phyloP scores from a whole-genome alignment of 2,888 invertebrate genomes.

The Rutpela maculata region DNA sequence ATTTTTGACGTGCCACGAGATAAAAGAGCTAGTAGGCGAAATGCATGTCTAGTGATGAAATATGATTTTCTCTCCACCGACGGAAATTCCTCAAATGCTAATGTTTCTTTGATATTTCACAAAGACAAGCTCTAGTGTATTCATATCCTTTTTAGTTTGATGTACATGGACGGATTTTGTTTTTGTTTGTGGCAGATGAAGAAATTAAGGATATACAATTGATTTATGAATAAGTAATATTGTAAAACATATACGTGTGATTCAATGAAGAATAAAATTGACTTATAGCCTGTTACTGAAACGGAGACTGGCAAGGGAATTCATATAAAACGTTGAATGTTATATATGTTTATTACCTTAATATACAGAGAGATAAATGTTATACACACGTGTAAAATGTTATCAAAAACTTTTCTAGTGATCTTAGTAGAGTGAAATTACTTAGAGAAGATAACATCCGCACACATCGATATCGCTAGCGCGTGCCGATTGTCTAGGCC shows the following conservation, averaged over 20 bases:
- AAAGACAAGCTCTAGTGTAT: not conserved
- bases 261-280: not conserved
- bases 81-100: not conserved
- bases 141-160: slow-evolving; percentile 2
- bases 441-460: too few relatives aligned
- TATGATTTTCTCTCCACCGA: slow-evolving; percentile 20
- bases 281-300: not conserved
- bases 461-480: too few relatives aligned
- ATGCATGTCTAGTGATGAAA: slow-evolving; percentile 5
- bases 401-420: too few relatives aligned
- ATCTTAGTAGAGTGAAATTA: too few relatives aligned
- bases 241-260: not conserved
- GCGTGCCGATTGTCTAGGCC: too few relatives aligned
- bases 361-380: too few relatives aligned
- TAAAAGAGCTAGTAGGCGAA: slow-evolving; percentile 12
- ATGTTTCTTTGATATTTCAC: slow-evolving; percentile 3
- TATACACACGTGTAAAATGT: too few relatives aligned
- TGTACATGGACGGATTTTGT: not conserved
- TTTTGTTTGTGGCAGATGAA: not conserved
- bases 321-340: too few relatives aligned
- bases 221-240: not conserved
- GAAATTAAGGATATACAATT: not conserved
- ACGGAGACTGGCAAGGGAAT: too few relatives aligned
- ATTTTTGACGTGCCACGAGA: not conserved
- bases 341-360: too few relatives aligned